Base-by-base conservation (phyloP, 2,888 invertebrate genomes). In the Drosophila multiciliata region DNA sequence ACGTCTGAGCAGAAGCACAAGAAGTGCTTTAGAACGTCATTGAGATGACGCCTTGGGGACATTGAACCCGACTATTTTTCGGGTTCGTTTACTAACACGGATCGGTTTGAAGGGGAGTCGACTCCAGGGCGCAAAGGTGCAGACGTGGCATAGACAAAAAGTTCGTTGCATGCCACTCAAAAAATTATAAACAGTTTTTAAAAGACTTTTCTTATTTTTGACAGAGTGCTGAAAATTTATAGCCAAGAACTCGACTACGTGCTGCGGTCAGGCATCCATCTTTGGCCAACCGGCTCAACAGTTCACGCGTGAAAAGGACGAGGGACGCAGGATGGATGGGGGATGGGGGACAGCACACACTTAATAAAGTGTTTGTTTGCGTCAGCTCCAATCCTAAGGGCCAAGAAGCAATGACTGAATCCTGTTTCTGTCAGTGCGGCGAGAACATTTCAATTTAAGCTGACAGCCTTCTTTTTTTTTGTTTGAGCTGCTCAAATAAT, bases 161-260 rank as follows among this genome's bases (percentile, higher is more conserved):
- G 29, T n/a, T 33, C 50, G 60, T 50, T 66, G 77, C 66, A 64
- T 68, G 81, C 78, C 78, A 65, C 60, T 77, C 73, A 80, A 89
- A 85, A 45, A 85, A 89, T 87, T 89, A 88, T 90, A 86, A 81
- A 81, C 90, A 83, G 4, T 89, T 89, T 87, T 87, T 87, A 79
- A 87, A 85, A 86, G 78, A 88, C 87, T 86, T 45, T 45, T 38
- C 29, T 29, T 29, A 29, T 87, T 78, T 70, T 73, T 55, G 71
- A 48, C 78, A 67, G 75, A 72, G 75, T 75, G 82, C 61, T 75
- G 80, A 76, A 75, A 89, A 87, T 88, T 86, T 88, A 87, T 87
- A 70, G 81, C 76, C 75, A 66, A 81, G 66, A 70, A 73, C 42
- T 68, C 53, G 64, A 15, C 23, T 83, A 86, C 90, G 90, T 89